These are phyloP conservation scores for Tetramorium parvispinum DNA, from an alignment of 1,140 invertebrate species.

Conservation along the genomic window DNA sequence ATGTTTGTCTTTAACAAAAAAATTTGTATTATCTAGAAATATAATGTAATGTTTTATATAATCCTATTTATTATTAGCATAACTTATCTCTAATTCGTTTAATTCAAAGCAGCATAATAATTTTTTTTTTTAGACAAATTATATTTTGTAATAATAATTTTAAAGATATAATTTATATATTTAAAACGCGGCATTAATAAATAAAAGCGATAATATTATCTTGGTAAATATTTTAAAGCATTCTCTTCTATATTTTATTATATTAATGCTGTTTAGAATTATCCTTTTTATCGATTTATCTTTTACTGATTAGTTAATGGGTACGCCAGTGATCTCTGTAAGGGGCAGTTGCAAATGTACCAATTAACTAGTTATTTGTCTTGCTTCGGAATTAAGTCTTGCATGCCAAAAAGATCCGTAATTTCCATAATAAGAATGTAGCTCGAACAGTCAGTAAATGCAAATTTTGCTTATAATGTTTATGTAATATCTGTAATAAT, in stretches of 20 bases:
- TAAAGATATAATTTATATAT: not conserved
- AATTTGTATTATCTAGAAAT: slow-evolving; percentile 4
- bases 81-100: slow-evolving; percentile 35
- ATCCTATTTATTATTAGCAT: slow-evolving; percentile 10
- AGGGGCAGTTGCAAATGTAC: slow-evolving; percentile 78
- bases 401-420: slow-evolving; percentile 69
- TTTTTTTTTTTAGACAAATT: not conserved
- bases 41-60: not conserved
- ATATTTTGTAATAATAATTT: slow-evolving; percentile 23
- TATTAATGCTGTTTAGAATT: slow-evolving; percentile 34
- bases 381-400: slow-evolving; percentile 67
- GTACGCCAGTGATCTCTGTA: slow-evolving; percentile 72
- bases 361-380: slow-evolving; percentile 80
- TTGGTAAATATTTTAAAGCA: slow-evolving; percentile 14
- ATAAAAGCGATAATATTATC: slow-evolving; percentile 7
- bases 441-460: not conserved
- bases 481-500: slow-evolving; percentile 41
- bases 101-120: slow-evolving; percentile 25
- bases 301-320: slow-evolving; percentile 68
- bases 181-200: not conserved
- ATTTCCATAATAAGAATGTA: slow-evolving; percentile 21
- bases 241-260: not conserved
- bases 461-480: slow-evolving; percentile 30
- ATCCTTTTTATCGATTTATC: slow-evolving; percentile 55
- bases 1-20: slow-evolving; percentile 5